A percentile compares a stretch with the other conserved stretches of the same genome.
Conservation (phyloP, 2,888 invertebrate genomes). For the Orchestes rusci region DNA sequence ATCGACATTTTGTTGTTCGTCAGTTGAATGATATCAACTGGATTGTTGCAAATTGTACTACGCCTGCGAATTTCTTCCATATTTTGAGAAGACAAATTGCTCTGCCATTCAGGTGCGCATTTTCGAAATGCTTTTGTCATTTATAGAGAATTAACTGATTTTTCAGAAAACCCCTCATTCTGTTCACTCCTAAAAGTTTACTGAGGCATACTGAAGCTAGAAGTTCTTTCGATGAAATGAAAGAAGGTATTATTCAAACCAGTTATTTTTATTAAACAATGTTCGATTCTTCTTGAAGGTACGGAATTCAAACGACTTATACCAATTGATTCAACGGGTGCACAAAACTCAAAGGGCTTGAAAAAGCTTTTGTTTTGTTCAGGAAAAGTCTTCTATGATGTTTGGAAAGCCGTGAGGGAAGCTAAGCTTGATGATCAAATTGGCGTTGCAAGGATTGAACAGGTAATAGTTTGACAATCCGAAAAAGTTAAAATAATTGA, state of each 20-base stretch:
- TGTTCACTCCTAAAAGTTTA: conserved; percentile 97
- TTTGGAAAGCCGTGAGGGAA: conserved; percentile 70
- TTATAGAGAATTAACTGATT: too few relatives aligned
- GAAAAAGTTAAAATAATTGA: too few relatives aligned
- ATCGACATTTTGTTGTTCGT: conserved; percentile 83
- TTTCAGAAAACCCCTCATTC: conserved; percentile 83
- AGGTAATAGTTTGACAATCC: too few relatives aligned
- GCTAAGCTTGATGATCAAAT: conserved; percentile 65
- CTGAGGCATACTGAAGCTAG: conserved; percentile 92
- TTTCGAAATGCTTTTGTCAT: too few relatives aligned
- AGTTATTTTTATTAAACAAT: too few relatives aligned
- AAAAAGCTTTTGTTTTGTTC: conserved; percentile 86
- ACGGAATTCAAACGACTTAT: conserved; percentile 76
- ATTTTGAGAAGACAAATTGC: conserved; percentile 92
- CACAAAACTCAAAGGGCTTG: conserved; percentile 59
- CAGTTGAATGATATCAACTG: conserved; percentile 97
- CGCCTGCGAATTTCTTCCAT: conserved; percentile 97
- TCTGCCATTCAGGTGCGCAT: conserved; percentile 75
- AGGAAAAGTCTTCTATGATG: conserved; percentile 89
- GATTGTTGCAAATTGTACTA: conserved; percentile 94
- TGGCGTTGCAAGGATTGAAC: conserved; percentile 84
- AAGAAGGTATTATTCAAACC: too few relatives aligned
- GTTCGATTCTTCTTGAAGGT: too few relatives aligned
- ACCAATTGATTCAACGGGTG: conserved; percentile 66
- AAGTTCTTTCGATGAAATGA: conserved; percentile 92